Evolutionary conservation across 1,140 invertebrate species (phyloP), one percentile per base, ranked within the genome.

Genomic region (Ruditapes philippinarum): DNA sequence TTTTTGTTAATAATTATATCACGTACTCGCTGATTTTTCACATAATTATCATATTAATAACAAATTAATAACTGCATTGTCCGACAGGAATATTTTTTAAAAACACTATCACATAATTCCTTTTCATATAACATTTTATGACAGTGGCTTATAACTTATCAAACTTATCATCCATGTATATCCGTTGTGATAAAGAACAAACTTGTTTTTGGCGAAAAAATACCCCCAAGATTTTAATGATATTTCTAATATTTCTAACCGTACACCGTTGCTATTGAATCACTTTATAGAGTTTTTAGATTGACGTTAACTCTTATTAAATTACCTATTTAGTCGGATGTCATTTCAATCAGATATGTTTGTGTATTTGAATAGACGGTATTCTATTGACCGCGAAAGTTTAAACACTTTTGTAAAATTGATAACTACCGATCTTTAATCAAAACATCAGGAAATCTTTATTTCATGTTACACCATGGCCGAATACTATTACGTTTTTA

Each of bases 281-380:
- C 1, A 28, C 5, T 62, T 62, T 28, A 62, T 62, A 25, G 57
- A 25, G 57, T 25, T 28, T 28, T 25, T 28, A 62, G 28, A 62
- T 62, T 62, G 57, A n/a, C 25, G 22, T 62, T 62, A 28, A 62
- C 19, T 62, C 57, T 62, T 62, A 28, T 62, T 62, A 62, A 62
- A 62, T 62, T 62, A 62, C 22, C 57, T 28, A 62, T 62, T 62
- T 62, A 62, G 57, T 62, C 28, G 28, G 57, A 62, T 62, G 57
- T 62, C 57, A 62, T 62, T 62, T 62, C 57, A 62, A 62, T 62
- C 57, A 62, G 57, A 62, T 62, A 62, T 62, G 2, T n/a, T 62
- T 62, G 57, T 62, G 25, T 28, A 28, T n/a, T 62, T 62, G 57
- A 62, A 62, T 62, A n/a, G 9, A 62, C 25, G n/a, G 57, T 62